Base-by-base conservation (phyloP, 2,797 vertebrate species). In the Simalia tracyae region DNA sequence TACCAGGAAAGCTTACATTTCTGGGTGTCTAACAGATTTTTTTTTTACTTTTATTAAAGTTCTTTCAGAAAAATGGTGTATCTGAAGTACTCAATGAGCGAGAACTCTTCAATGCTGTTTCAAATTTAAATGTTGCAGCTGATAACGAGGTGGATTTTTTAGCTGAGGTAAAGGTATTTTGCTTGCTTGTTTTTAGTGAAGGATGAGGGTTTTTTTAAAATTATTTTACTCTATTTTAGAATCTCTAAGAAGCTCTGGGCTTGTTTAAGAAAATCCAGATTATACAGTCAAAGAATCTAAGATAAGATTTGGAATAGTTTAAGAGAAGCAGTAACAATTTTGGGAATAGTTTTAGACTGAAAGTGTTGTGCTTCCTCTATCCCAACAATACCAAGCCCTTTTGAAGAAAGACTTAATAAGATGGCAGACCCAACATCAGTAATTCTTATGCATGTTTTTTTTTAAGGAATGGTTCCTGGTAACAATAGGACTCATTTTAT, bases 31-130 rank as follows among this genome's bases (percentile, higher is more conserved):
- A 87, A 66, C n/a, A 64, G 60, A 36, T 36, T 2, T 63, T 57
- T 68, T 64, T 84, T n/a, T 93, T 31, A 19, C 91, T 95, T 90
- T 6, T 92, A 54, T 92, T 90, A 87, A 86, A 99, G 99, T 99
- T 99, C 96, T 99, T 99, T 97, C 98, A 98, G 97, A 99, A 98
- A 93, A 97, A 97, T 89, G 99, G 99, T 0, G 98, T 99, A 92
- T 89, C 95, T 2, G 99, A 99, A 95, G 98, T 98, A 2, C 96
- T 99, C 91, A 97, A 95, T 88, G 97, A 98, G 66, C 98, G 98
- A 87, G 98, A 99, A 2, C 98, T 99, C 57, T 99, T 99, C 97
- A 99, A 99, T 84, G 96, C 97, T 5, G 98, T 99, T 90, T 98
- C 98, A 15, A 98, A 98, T 63, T 97, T 99, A 94, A 97, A 98